Conservation (phyloP, 2,113 vertebrate genomes). For the Hepsetus odoe region DNA sequence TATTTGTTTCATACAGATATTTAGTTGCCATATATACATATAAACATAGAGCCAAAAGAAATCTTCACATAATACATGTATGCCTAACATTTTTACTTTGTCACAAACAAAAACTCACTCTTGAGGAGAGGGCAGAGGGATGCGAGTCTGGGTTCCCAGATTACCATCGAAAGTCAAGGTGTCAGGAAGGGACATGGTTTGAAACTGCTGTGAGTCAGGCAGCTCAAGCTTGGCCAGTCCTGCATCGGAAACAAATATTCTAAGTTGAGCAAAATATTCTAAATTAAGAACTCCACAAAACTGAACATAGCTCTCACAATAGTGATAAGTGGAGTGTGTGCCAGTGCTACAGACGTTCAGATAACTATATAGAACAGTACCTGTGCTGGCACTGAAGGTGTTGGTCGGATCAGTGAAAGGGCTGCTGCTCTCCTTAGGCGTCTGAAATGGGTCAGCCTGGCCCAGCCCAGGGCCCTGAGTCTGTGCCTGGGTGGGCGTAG, state of each 20-base stretch:
- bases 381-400: slow-evolving; percentile 76
- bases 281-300: neutral
- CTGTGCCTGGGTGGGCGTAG: slow-evolving; percentile 74
- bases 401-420: slow-evolving; percentile 71
- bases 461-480: slow-evolving; percentile 50
- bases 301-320: neutral
- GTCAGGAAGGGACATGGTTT: slow-evolving; percentile 68
- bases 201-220: slow-evolving; percentile 70
- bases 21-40: no score
- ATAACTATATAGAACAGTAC: slow-evolving; percentile 56
- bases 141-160: slow-evolving; percentile 61
- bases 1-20: no score
- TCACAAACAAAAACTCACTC: slow-evolving; percentile 64
- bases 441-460: slow-evolving; percentile 75
- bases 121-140: slow-evolving; percentile 70
- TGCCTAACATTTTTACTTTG: neutral
- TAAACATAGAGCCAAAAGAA: no score
- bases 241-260: slow-evolving; percentile 36
- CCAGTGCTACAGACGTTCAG: neutral
- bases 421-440: slow-evolving; percentile 74
- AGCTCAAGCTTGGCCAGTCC: slow-evolving; percentile 72
- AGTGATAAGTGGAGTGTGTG: neutral
- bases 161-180: slow-evolving; percentile 68
- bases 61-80: neutral
- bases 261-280: neutral